Conservation (phyloP, 2,888 invertebrate species). For the Mesorhabditis spiculigera region DNA sequence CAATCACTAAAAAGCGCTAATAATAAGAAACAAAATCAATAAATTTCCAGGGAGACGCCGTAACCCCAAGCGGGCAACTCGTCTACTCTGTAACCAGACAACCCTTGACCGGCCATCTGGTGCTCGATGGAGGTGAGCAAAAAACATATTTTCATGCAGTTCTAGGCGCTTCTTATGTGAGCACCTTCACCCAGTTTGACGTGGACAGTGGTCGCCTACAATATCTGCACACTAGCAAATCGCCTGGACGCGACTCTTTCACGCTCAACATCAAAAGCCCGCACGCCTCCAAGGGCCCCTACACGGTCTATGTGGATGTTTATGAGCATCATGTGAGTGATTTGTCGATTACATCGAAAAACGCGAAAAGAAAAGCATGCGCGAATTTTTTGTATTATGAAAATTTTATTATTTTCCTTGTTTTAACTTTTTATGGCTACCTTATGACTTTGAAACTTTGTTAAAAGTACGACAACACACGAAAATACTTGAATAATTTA, state of each 20-base stretch:
- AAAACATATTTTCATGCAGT: neutral
- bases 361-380: too few species aligned
- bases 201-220: constrained; percentile 20
- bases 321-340: constrained; percentile 21
- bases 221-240: constrained; percentile 21
- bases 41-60: constrained; percentile 8
- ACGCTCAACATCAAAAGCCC: constrained; percentile 30
- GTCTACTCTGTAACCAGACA: constrained; percentile 16
- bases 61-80: constrained; percentile 17
- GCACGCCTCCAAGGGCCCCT: constrained; percentile 25
- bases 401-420: too few species aligned
- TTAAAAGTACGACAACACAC: too few species aligned
- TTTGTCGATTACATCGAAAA: too few species aligned
- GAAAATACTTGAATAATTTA: too few species aligned
- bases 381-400: too few species aligned
- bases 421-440: too few species aligned
- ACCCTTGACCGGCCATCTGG: constrained; percentile 19
- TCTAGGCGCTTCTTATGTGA: constrained; percentile 6
- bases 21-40: neutral
- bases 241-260: constrained; percentile 19
- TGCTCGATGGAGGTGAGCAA: constrained; percentile 15
- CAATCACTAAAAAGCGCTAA: too few species aligned
- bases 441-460: too few species aligned
- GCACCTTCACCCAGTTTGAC: constrained; percentile 18
- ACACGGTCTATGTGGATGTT: constrained; percentile 26